These are phyloP conservation scores for Tipula helvola DNA, from an alignment of 2,888 invertebrate genomes.

Conservation along the genomic window DNA sequence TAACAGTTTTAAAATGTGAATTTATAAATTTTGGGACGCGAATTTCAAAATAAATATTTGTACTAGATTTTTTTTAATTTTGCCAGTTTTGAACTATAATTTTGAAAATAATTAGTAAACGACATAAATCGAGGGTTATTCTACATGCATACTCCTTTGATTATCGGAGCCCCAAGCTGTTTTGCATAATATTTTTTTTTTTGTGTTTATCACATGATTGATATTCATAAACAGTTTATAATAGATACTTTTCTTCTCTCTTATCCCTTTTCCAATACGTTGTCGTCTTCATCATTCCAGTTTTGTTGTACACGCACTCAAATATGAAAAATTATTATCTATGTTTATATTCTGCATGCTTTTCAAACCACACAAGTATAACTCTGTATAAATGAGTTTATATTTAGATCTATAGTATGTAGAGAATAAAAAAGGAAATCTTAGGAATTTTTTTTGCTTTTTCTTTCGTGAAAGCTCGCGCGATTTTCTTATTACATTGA, in stretches of 20 bases:
- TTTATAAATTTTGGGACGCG: no score
- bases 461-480: neutral
- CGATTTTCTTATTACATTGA: neutral
- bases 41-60: no score
- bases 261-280: neutral
- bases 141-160: neutral
- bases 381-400: neutral
- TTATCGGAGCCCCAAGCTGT: neutral
- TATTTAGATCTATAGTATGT: neutral
- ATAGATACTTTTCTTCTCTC: neutral
- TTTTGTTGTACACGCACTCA: neutral
- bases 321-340: neutral
- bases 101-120: neutral
- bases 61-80: no score
- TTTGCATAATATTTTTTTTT: neutral
- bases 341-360: neutral
- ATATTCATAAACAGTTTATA: constrained; percentile 4
- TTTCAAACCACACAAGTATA: neutral
- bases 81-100: no score
- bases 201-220: neutral
- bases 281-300: neutral
- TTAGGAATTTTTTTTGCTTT: neutral
- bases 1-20: no score
- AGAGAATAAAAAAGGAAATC: neutral
- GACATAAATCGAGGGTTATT: neutral